A percentile compares a stretch with the other conserved stretches of the same genome.
These are phyloP conservation scores for Accipiter virgatus DNA, from an alignment of 2,113 vertebrate genomes.

Conservation along the genomic window DNA sequence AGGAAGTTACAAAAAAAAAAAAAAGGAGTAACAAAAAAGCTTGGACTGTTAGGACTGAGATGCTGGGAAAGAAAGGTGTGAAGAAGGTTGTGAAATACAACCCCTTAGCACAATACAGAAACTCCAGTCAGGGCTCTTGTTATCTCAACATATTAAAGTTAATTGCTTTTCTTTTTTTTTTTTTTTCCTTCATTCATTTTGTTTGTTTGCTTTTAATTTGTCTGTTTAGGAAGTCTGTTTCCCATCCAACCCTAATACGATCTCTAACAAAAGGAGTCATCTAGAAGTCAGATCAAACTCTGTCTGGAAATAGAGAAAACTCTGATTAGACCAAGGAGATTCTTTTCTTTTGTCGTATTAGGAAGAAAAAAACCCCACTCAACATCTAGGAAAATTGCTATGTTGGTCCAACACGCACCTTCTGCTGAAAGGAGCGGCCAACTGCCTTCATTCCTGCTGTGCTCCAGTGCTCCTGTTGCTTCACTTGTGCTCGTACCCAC, in stretches of 20 bases:
- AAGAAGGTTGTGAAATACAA: not conserved
- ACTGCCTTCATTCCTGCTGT: accelerated
- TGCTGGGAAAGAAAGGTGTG: not conserved
- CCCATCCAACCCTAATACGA: not conserved
- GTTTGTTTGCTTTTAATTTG: conserved; percentile 39
- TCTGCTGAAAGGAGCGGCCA: not conserved
- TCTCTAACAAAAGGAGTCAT: not conserved
- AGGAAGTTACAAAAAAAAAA: not conserved
- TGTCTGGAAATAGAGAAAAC: not conserved
- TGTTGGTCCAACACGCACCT: not conserved
- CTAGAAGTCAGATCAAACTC: not conserved
- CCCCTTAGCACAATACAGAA: not conserved
- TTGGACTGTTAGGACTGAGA: not conserved
- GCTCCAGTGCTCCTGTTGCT: not conserved
- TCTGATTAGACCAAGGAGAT: not conserved
- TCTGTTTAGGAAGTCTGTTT: not conserved
- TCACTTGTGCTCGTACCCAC: accelerated
- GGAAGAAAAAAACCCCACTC: not conserved
- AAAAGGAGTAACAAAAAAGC: not conserved
- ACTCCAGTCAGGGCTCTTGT: not conserved
- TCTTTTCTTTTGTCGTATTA: not conserved
- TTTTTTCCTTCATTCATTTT: not conserved
- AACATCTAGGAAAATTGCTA: not conserved
- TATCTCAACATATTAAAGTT: not conserved
- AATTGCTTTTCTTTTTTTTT: not conserved